Conservation (phyloP, 2,797 vertebrate genomes). For the Sphaeramia orbicularis region DNA sequence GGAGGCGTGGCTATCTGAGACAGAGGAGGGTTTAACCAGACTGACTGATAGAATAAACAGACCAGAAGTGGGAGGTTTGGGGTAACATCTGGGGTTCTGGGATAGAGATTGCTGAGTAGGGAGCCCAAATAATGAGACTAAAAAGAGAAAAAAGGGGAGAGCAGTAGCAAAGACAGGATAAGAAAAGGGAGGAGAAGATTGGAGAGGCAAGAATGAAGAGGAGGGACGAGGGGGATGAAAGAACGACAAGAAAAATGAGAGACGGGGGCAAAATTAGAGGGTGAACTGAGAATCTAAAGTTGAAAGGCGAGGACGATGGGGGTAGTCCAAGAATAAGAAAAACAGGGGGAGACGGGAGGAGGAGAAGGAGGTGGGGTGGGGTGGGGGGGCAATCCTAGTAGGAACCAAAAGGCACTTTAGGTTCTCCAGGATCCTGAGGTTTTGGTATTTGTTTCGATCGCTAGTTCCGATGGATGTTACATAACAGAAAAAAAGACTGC, state of each 20-base stretch:
- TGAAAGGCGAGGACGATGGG: slow-evolving; percentile 34
- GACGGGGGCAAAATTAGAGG: slow-evolving; percentile 11
- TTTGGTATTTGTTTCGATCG: slow-evolving; percentile 59
- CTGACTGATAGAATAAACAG: slow-evolving; percentile 76
- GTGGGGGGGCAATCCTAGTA: slow-evolving; percentile 44
- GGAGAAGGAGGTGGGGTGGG: slow-evolving; percentile 25
- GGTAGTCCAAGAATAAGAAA: slow-evolving; percentile 54
- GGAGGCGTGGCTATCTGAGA: slow-evolving; percentile 54
- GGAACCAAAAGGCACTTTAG: slow-evolving; percentile 72
- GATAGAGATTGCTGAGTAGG: slow-evolving; percentile 52
- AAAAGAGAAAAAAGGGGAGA: slow-evolving; percentile 15
- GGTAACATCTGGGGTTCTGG: slow-evolving; percentile 29
- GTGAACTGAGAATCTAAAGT: neutral
- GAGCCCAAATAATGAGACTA: slow-evolving; percentile 29
- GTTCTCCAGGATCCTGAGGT: slow-evolving; percentile 80
- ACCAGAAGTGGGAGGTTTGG: slow-evolving; percentile 44
- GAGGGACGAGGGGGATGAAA: slow-evolving; percentile 22
- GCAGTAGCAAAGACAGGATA: slow-evolving; percentile 25
- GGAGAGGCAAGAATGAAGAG: slow-evolving; percentile 23
- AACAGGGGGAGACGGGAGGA: slow-evolving; percentile 34
- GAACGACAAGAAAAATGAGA: slow-evolving; percentile 32
- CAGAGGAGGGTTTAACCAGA: slow-evolving; percentile 44
- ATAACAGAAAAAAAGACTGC: slow-evolving; percentile 69
- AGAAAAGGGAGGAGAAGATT: slow-evolving; percentile 23
- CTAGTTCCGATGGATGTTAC: slow-evolving; percentile 65